Evolutionary conservation across 1,140 invertebrate genomes (phyloP), one percentile per base, ranked within the genome.

Genomic region (Papilio aristodemus): DNA sequence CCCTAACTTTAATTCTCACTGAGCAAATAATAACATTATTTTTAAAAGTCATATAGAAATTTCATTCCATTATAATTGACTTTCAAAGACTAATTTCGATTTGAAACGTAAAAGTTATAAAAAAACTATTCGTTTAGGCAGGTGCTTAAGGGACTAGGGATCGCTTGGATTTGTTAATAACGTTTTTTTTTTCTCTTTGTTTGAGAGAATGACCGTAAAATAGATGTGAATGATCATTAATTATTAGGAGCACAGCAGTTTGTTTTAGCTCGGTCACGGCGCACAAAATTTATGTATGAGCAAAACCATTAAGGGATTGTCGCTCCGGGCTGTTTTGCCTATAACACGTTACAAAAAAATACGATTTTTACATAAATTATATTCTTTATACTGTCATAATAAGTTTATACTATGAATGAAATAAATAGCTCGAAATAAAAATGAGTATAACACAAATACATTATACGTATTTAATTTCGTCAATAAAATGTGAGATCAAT

Each of bases 171-270:
- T 85, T 80, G 79, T 84, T 85, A 86, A 76, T 82, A 81, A 77
- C 76, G n/a, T 62, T 78, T 76, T 79, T 83, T 83, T 54, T 54
- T 54, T 19, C 46, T 54, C 46, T 54, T 54, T 82, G 79, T 78
- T 78, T 74, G 70, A 81, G 58, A 76, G 72, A 83, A 80, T 80
- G 80, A 82, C 85, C 86, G 86, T 88, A 86, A 86, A 89, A 89
- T 88, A 85, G 82, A 84, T 83, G 78, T 78, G 79, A 78, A 80
- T 82, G 83, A 81, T 86, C 86, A 86, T 90, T 89, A 89, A 88
- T 90, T 90, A 90, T 85, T 76, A 71, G 68, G 57, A 71, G 70
- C 81, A 73, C 73, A 76, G 81, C 82, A 85, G 83, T 90, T 89
- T 90, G 86, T 90, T 88, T 87, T 85, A 79, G 73, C 77, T 81